These are phyloP conservation scores for Molothrus ater DNA, from an alignment of 2,797 vertebrate species.

Conservation along the genomic window DNA sequence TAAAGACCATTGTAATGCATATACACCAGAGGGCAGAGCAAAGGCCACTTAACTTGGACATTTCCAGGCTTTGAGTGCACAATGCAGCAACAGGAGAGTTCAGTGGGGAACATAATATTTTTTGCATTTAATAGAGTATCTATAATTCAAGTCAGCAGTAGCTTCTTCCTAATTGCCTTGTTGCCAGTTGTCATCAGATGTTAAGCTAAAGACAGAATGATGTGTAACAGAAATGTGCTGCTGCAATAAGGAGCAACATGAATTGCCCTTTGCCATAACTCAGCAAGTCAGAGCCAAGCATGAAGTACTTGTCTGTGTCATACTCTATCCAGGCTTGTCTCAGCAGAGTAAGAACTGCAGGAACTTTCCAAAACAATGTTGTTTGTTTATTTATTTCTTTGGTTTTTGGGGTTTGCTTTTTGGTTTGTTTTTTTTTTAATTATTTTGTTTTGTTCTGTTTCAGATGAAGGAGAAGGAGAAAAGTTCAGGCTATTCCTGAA, in stretches of 20 bases:
- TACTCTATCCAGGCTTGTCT: neutral
- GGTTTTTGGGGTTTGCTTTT: neutral
- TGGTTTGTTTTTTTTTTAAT: neutral
- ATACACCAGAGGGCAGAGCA: neutral
- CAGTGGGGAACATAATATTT: neutral
- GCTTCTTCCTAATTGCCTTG: constrained; percentile 35
- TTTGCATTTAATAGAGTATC: constrained; percentile 31
- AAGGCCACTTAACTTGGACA: neutral
- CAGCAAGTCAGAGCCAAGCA: neutral
- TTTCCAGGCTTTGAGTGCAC: neutral
- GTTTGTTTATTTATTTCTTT: neutral
- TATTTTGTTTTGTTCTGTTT: neutral
- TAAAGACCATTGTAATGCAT: neutral
- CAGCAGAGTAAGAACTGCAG: neutral
- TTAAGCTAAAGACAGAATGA: constrained; percentile 49
- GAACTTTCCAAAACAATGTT: neutral
- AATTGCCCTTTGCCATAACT: neutral
- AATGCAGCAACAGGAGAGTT: neutral
- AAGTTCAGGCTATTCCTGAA: neutral
- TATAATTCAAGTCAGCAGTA: constrained; percentile 32
- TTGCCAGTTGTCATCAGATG: constrained; percentile 47
- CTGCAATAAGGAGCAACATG: neutral
- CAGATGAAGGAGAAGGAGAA: neutral
- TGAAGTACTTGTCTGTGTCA: neutral
- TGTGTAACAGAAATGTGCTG: neutral